phyloP scores from a whole-genome alignment of 1,140 invertebrate species.

The Campoletis sonorensis region DNA sequence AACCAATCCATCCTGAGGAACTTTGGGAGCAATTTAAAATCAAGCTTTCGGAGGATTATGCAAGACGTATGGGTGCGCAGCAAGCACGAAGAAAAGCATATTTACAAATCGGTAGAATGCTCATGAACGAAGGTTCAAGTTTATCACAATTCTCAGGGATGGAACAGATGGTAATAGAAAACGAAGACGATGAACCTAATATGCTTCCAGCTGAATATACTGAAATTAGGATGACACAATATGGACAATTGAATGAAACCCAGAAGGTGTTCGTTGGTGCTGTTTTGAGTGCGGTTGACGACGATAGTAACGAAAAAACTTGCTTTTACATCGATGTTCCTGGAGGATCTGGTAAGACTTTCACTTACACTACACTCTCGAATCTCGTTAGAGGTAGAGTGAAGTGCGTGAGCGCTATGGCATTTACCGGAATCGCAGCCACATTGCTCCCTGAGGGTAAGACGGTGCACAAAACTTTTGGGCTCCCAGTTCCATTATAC shows the following conservation, averaged over 20 bases:
- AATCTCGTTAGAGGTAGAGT: conserved; percentile 11
- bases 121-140: conserved; percentile 25
- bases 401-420: conserved; percentile 7
- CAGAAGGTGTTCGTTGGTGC: no score
- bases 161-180: conserved; percentile 9
- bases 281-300: no score
- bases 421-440: conserved; percentile 32
- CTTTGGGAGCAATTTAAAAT: conserved; percentile 45
- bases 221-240: no score
- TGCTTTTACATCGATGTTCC: conserved; percentile 15
- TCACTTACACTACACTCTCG: neutral
- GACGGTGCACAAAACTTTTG: conserved; percentile 13
- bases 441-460: conserved; percentile 30
- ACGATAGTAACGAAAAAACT: neutral
- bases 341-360: neutral
- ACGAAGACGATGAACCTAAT: no score
- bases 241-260: no score
- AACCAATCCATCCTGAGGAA: conserved; percentile 39
- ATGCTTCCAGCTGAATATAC: no score
- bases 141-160: conserved; percentile 26
- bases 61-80: conserved; percentile 4
- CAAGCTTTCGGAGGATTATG: conserved; percentile 42
- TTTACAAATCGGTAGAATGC: conserved; percentile 23
- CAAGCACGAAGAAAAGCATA: conserved; percentile 36
- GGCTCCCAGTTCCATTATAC: neutral